Evolutionary conservation across 2,113 vertebrate species (phyloP).

Genomic region (Amblyopsis rosae): DNA sequence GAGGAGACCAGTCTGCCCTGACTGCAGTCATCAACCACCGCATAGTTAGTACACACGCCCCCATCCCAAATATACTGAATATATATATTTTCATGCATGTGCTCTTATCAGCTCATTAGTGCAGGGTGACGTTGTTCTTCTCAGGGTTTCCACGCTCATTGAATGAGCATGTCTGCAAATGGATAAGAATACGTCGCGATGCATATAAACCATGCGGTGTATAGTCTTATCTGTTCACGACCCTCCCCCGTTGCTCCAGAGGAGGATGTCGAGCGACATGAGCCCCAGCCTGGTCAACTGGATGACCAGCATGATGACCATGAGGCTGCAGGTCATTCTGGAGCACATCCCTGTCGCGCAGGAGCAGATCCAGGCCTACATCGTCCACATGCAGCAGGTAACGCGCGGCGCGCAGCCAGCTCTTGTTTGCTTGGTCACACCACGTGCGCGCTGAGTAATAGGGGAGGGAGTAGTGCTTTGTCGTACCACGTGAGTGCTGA

Average conservation of each 20-base stretch:
- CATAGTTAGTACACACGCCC: constrained; percentile 76
- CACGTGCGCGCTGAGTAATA: no score
- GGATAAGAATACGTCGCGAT: no score
- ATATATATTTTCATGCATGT: not conserved
- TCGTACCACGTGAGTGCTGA: no score
- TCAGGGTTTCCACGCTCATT: no score
- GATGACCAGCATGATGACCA: constrained; percentile 93
- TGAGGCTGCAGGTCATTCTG: constrained; percentile 88
- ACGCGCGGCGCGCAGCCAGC: not conserved
- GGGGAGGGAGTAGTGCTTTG: no score
- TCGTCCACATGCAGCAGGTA: constrained; percentile 74
- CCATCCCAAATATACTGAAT: not conserved
- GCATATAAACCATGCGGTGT: no score
- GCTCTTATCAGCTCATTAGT: not conserved
- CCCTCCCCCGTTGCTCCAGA: constrained; percentile 63
- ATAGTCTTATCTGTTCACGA: not conserved
- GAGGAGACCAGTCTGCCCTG: constrained; percentile 86
- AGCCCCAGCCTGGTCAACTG: constrained; percentile 90
- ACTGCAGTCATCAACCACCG: constrained; percentile 89
- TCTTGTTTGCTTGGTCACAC: no score
- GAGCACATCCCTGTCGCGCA: constrained; percentile 87
- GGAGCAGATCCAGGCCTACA: constrained; percentile 84
- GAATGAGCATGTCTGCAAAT: no score
- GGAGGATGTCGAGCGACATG: constrained; percentile 88
- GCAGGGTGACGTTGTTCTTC: no score